A percentile compares a stretch with the other conserved stretches of the same genome.
Evolutionary conservation across 37 sponge, comb jelly and placozoan species (phyloP).

Genomic region (Theonella swinhoei): DNA sequence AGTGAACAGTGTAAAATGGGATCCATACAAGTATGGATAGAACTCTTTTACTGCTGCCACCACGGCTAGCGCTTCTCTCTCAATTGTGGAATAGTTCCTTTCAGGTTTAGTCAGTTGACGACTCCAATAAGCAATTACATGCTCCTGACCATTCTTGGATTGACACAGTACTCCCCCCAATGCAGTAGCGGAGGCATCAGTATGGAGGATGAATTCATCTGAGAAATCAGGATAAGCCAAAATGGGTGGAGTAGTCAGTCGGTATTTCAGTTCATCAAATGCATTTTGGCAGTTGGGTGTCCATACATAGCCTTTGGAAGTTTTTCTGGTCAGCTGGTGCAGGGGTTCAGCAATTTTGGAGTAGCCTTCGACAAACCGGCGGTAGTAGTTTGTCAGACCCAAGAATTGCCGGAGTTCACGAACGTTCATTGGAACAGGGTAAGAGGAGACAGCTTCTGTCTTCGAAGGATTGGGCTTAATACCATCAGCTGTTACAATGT

Average conservation of each 20-base stretch:
- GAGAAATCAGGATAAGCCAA: constrained; percentile 36
- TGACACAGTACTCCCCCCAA: constrained; percentile 43
- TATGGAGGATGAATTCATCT: constrained; percentile 2
- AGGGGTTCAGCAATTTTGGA: constrained; percentile 36
- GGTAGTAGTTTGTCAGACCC: constrained; percentile 43
- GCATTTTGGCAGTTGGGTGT: constrained; percentile 17
- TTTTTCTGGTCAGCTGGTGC: constrained; percentile 7
- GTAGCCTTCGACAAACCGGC: constrained; percentile 26
- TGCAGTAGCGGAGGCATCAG: constrained; percentile 38
- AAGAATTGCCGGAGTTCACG: constrained; percentile 43
- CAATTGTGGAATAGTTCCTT: constrained; percentile 49
- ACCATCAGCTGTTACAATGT: constrained; percentile 29
- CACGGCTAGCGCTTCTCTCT: constrained; percentile 42
- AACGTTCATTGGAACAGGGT: constrained; percentile 14
- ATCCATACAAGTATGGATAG: constrained; percentile 46
- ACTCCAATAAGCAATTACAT: constrained; percentile 47
- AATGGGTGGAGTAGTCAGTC: constrained; percentile 31
- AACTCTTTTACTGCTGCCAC: constrained; percentile 41
- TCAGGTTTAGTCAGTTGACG: constrained; percentile 39
- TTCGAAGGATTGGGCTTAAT: constrained; percentile 19
- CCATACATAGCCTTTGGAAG: constrained; percentile 7
- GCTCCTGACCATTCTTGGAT: constrained; percentile 29
- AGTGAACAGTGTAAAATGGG: constrained; percentile 20
- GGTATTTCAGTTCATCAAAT: constrained; percentile 28
- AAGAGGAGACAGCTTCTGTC: constrained; percentile 18